Percentiles rank a stretch among this genome's conserved stretches.
These are phyloP conservation scores for Neolamprologus ventralis DNA, from an alignment of 2,113 vertebrate genomes.

Conservation along the genomic window DNA sequence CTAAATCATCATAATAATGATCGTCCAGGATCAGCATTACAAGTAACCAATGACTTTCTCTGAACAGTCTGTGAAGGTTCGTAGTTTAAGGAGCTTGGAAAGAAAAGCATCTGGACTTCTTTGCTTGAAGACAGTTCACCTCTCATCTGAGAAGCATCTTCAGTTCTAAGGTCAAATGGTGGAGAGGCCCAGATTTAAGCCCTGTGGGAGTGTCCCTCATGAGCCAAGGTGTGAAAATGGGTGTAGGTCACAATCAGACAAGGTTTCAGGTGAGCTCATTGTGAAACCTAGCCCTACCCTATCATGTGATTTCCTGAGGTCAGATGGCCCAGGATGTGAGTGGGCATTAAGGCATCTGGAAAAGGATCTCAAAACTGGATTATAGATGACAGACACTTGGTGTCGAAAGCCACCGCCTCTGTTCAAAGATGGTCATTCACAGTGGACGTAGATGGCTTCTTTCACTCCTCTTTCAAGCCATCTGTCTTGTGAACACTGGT, in stretches of 20 bases:
- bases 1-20: not conserved
- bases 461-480: not conserved
- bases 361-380: not conserved
- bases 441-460: not conserved
- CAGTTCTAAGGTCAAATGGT: not conserved
- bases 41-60: not conserved
- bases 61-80: no score
- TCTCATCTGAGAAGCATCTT: not conserved
- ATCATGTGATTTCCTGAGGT: not conserved
- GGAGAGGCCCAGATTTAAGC: not conserved
- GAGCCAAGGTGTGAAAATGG: not conserved
- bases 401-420: rapidly evolving
- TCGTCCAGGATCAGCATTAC: not conserved
- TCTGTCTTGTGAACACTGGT: not conserved
- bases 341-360: rapidly evolving
- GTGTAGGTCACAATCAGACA: not conserved
- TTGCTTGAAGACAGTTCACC: not conserved
- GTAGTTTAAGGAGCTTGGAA: not conserved
- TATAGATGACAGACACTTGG: not conserved
- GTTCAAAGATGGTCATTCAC: not conserved
- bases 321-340: not conserved
- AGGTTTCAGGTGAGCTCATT: not conserved
- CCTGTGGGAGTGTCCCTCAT: rapidly evolving
- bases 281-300: not conserved
- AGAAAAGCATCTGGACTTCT: not conserved